Percentiles rank a stretch among this genome's conserved stretches.
Evolutionary conservation across 2,888 invertebrate genomes (phyloP).

Genomic region (Eledona agricola): DNA sequence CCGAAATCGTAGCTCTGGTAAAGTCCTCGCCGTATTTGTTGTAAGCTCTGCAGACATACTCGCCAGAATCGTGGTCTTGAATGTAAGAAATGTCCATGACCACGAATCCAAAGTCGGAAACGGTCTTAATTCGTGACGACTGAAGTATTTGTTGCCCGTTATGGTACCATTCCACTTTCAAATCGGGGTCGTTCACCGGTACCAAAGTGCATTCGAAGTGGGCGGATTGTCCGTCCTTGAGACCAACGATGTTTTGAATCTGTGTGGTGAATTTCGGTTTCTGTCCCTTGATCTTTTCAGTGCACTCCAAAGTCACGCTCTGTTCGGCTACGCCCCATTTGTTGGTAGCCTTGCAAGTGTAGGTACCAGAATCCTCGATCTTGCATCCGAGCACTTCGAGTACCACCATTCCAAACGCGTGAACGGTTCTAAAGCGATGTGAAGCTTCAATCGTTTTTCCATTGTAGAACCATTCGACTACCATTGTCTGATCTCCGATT

Average conservation of each 20-base stretch:
- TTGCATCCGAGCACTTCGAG: slow-evolving; percentile 95
- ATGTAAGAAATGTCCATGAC: slow-evolving; percentile 94
- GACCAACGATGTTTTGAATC: slow-evolving; percentile 81
- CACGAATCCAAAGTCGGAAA: slow-evolving; percentile 95
- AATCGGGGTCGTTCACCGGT: slow-evolving; percentile 92
- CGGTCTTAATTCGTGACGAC: slow-evolving; percentile 89
- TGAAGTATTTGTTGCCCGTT: slow-evolving; percentile 90
- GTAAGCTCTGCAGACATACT: slow-evolving; percentile 91
- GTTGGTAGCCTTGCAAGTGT: slow-evolving; percentile 89
- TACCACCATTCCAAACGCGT: slow-evolving; percentile 97
- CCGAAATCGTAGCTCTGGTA: slow-evolving; percentile 84
- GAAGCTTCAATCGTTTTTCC: slow-evolving; percentile 87
- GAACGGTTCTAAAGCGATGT: slow-evolving; percentile 90
- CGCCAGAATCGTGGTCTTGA: slow-evolving; percentile 91
- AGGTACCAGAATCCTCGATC: slow-evolving; percentile 89
- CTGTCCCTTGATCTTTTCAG: slow-evolving; percentile 85
- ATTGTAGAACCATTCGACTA: slow-evolving; percentile 96
- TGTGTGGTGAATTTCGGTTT: slow-evolving; percentile 90
- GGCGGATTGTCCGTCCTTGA: slow-evolving; percentile 92
- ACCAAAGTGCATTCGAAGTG: slow-evolving; percentile 95
- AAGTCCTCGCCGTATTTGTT: slow-evolving; percentile 92
- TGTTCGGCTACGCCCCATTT: slow-evolving; percentile 90
- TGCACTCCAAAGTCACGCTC: slow-evolving; percentile 81
- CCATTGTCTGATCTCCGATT: slow-evolving; percentile 92
- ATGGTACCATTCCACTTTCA: slow-evolving; percentile 97